Base-by-base conservation (phyloP, 1,140 invertebrate species). In the Lepidurus couesii region DNA sequence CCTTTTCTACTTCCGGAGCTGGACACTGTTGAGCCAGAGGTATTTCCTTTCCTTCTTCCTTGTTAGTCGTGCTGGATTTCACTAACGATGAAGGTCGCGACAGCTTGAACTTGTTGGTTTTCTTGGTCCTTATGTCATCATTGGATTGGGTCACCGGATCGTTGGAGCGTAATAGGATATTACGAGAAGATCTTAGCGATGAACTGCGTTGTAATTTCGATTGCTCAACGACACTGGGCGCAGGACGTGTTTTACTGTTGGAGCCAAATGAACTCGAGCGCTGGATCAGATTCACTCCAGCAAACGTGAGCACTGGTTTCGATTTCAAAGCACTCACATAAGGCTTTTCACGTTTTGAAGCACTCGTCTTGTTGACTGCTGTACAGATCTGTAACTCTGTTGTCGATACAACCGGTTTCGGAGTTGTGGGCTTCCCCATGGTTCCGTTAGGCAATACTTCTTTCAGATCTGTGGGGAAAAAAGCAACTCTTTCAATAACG, bases 201-300 rank as follows among this genome's bases (percentile, higher is more conserved):
- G 53, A 65, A 65, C 16, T 65, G n/a, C 53, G 53, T 65, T 65
- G 53, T 65, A 65, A 65, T 21, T 65, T 65, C 16, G 13, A n/a
- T 65, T 65, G 53, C 16, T 13, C 16, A 21, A 9, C 7, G 16
- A 21, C 53, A 65, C 53, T 21, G 8, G 53, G 21, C 13, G 21
- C 16, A 9, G 53, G 53, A 16, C 53, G 53, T 21, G 16, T 65
- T n/a, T 65, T 65, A 21, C 53, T n/a, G 13, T 16, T 16, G 53
- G 53, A 65, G 21, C 53, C 53, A 21, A 65, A 65, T 21, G 53
- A 65, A 65, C 53, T 65, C 53, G 53, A 65, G 13, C 53, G 53
- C 53, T 65, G 53, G 13, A 65, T 65, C 16, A n/a, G 16, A 65
- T 16, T 65, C 53, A 65, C 53, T 16, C 53, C 21, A 65, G 53